Evolutionary conservation across 2,113 vertebrate genomes (phyloP).

Genomic region (Ahaetulla prasina): DNA sequence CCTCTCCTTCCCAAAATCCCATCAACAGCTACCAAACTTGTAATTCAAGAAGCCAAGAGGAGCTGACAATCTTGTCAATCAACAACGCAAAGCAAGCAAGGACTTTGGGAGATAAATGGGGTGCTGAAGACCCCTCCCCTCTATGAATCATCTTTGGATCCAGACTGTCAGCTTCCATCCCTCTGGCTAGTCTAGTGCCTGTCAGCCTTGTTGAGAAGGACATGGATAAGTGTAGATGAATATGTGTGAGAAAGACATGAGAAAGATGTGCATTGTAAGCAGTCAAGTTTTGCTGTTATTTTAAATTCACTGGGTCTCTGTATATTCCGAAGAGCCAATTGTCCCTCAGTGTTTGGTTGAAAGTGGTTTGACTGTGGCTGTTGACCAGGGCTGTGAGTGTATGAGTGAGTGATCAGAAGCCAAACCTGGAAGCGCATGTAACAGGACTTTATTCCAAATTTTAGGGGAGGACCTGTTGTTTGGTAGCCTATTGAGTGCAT

Average conservation of each 20-base stretch:
- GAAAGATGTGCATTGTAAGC: not conserved
- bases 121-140: not conserved
- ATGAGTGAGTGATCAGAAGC: not conserved
- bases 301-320: not conserved
- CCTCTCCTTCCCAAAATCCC: not conserved
- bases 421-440: not conserved
- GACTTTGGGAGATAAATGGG: not conserved
- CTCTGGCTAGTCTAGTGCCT: not conserved
- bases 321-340: not conserved
- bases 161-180: not conserved
- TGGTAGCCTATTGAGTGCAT: not conserved
- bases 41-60: not conserved
- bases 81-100: not conserved
- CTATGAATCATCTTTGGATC: not conserved
- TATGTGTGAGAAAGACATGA: not conserved
- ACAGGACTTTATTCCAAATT: not conserved
- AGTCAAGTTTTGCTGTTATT: not conserved
- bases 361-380: not conserved
- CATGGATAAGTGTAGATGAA: not conserved
- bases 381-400: not conserved
- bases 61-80: not conserved
- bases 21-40: not conserved
- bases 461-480: not conserved
- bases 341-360: not conserved
- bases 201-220: not conserved